Percentiles rank a stretch among this genome's conserved stretches.
Evolutionary conservation across 2,888 invertebrate genomes (phyloP).

Genomic region (Pristionchus maxplancki): DNA sequence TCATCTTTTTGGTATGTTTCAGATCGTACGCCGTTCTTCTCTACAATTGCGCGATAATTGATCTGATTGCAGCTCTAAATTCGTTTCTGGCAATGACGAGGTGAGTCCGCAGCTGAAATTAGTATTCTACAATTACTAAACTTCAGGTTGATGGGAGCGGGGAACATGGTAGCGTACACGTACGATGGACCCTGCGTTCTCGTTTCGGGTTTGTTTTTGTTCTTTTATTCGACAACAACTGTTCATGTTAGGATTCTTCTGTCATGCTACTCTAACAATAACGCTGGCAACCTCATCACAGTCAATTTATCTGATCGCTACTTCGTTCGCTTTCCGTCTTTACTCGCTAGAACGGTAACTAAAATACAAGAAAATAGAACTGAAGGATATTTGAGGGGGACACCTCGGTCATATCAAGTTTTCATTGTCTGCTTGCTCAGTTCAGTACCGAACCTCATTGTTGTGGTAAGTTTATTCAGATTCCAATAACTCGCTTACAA

Average conservation of each 20-base stretch:
- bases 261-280: not conserved
- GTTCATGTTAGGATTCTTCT: not conserved
- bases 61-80: not conserved
- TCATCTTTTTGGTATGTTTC: not conserved
- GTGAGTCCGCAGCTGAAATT: not conserved
- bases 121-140: no score
- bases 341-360: not conserved
- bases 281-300: not conserved
- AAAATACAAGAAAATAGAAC: not conserved
- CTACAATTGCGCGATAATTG: not conserved
- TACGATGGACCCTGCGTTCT: not conserved
- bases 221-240: not conserved
- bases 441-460: not conserved
- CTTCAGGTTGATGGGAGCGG: not conserved
- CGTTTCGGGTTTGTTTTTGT: not conserved
- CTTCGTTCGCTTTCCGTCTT: not conserved
- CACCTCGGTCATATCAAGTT: not conserved
- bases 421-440: not conserved
- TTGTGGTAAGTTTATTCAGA: not conserved
- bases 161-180: not conserved
- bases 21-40: constrained; percentile 19
- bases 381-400: not conserved
- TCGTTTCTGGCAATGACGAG: not conserved
- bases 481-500: not conserved
- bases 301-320: not conserved